These are phyloP conservation scores for Panulirus ornatus DNA, from an alignment of 1,140 invertebrate species.

Conservation along the genomic window DNA sequence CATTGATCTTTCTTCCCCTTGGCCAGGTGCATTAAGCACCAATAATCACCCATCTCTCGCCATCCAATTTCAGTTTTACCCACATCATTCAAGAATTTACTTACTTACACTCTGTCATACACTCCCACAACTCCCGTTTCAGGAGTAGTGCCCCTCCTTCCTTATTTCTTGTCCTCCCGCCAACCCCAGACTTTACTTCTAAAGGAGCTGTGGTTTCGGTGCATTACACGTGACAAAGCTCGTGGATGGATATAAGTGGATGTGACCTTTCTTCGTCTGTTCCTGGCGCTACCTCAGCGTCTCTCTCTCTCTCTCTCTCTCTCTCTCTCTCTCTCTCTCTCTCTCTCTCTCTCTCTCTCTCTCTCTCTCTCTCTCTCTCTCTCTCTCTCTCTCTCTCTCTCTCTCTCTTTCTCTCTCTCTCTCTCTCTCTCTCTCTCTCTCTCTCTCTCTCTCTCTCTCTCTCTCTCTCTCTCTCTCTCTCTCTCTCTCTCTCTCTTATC, in stretches of 20 bases:
- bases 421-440: neutral
- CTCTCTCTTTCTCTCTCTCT: neutral
- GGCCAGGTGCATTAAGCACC: neutral
- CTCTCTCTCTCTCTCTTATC: neutral
- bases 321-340: conserved; percentile 7
- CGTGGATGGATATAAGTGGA: too few species aligned
- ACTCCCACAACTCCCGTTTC: too few species aligned
- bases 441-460: neutral
- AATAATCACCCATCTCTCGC: too few species aligned
- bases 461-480: neutral
- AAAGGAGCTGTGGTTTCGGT: too few species aligned
- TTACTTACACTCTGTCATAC: too few species aligned
- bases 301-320: conserved; percentile 7
- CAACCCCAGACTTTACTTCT: too few species aligned
- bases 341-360: neutral
- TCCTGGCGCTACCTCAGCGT: too few species aligned
- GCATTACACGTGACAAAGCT: too few species aligned
- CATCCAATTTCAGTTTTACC: too few species aligned
- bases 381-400: neutral
- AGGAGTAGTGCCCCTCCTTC: neutral
- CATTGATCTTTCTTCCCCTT: neutral
- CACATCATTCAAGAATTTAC: too few species aligned
- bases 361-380: neutral
- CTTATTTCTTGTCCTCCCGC: neutral
- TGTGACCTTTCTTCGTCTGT: too few species aligned